Percentiles rank a stretch among this genome's conserved stretches.
phyloP scores from a whole-genome alignment of 2,888 invertebrate species.

The Halictus ligatus region DNA sequence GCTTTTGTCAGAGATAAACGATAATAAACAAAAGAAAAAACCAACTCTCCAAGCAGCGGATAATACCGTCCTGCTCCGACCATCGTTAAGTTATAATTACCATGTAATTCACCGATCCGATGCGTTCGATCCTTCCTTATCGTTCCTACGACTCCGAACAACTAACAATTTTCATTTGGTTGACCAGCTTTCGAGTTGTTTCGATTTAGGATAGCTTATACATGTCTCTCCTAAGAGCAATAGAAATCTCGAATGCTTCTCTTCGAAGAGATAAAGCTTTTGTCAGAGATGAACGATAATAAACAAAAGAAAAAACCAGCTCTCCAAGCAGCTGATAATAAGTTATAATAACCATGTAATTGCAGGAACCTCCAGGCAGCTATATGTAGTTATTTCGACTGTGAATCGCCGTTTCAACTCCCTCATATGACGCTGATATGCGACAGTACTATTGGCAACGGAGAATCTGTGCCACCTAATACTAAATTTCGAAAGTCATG shows the following conservation, averaged over 20 bases:
- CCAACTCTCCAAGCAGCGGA: too few relatives aligned
- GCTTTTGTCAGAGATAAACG: not conserved
- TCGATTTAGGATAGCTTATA: not conserved
- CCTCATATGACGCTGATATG: conserved; percentile 91
- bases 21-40: not conserved
- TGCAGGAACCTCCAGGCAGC: conserved; percentile 98
- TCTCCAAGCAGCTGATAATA: not conserved
- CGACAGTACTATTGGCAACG: conserved; percentile 92
- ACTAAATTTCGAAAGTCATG: conserved; percentile 93
- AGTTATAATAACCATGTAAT: conserved; percentile 27
- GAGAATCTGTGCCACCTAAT: conserved; percentile 90
- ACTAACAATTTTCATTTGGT: not conserved
- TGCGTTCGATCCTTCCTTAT: not conserved
- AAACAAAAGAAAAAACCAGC: not conserved
- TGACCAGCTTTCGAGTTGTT: not conserved
- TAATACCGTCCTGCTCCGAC: not conserved
- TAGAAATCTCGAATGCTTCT: not conserved
- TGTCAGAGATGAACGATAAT: not conserved
- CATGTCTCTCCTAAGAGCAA: too few relatives aligned
- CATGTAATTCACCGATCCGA: not conserved
- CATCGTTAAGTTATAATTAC: not conserved
- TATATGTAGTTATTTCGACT: conserved; percentile 97
- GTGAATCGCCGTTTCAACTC: conserved; percentile 90
- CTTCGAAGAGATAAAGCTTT: not conserved
- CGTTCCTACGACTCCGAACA: not conserved